A percentile compares a stretch with the other conserved stretches of the same genome.
phyloP scores from a whole-genome alignment of 2,113 vertebrate species.

The Hippolais icterina region DNA sequence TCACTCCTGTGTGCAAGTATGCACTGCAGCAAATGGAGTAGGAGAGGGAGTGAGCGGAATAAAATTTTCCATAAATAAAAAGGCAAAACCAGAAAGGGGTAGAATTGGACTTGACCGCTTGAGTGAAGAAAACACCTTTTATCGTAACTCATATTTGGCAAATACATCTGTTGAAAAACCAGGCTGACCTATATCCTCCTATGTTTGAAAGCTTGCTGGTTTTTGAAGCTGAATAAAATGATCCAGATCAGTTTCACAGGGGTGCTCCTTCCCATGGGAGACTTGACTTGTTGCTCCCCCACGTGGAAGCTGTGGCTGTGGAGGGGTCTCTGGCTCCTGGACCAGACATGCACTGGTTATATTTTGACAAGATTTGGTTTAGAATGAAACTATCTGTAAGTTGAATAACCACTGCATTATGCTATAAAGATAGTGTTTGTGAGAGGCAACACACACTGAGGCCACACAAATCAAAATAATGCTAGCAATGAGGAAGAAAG shows the following conservation, averaged over 20 bases:
- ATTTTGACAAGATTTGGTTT: neutral
- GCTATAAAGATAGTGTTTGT: neutral
- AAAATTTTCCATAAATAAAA: neutral
- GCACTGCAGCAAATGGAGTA: neutral
- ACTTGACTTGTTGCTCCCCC: fast-evolving
- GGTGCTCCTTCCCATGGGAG: fast-evolving
- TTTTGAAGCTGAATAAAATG: neutral
- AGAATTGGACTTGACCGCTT: neutral
- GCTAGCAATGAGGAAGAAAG: neutral
- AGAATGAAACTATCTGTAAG: neutral
- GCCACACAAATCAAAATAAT: neutral
- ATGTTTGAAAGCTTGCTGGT: neutral
- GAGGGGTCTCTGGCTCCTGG: neutral
- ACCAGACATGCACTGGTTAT: fast-evolving
- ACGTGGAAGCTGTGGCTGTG: neutral
- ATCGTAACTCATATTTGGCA: neutral
- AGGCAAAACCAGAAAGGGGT: neutral
- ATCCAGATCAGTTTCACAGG: neutral
- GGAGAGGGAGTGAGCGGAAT: neutral
- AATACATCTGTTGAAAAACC: neutral
- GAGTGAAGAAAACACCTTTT: neutral
- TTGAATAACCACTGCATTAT: neutral
- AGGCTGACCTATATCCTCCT: neutral
- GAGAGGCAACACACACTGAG: neutral
- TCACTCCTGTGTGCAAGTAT: neutral